Evolutionary conservation across 92 coral and sea anemone species (phyloP), one percentile per base, ranked within the genome.

Genomic region (Heteractis magnifica): DNA sequence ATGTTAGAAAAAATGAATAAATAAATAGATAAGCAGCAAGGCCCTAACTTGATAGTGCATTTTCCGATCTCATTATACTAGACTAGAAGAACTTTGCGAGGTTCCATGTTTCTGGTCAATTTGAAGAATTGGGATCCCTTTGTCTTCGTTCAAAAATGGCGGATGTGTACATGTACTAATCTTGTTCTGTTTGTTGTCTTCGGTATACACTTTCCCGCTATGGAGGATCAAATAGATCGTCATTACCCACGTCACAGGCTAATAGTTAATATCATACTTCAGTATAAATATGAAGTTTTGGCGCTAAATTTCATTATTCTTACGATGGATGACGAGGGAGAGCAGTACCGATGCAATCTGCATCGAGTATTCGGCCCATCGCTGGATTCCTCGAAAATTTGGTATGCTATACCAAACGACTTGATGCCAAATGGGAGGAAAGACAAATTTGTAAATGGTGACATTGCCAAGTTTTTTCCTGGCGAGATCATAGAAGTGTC

Each of bases 101-200:
- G 64, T 58, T 58, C 8, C 64, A 58, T 9, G 64, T 14, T 10
- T 58, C 64, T 58, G 64, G 8, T n/a, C 64, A 5, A 58, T 58
- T 58, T 58, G 64, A 58, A 58, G 64, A 58, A 58, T 58, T 58
- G 64, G 68, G 68, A 60, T 16, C 68, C 68, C 68, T 60, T 60
- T 60, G n/a, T n/a, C n/a, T n/a, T n/a, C n/a, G 68, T 60, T 60
- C 10, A 7, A 58, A 9, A 10, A 58, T 58, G 64, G 64, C 64
- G 64, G 64, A 13, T 58, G 64, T 6, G 15, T 10, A 11, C 11
- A 11, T 53, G 58, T 53, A 53, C 64, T 6, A 5, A 58, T 58
- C 11, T 58, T 58, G 64, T 58, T 5, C 64, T 53, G 11, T 58
- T 6, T 58, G 15, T 5, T 58, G 4, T 58, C 15, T 58, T 58